Percentiles rank a stretch among this genome's conserved stretches.
Conservation (phyloP, 2,113 vertebrate genomes). For the Tyrannus savana region DNA sequence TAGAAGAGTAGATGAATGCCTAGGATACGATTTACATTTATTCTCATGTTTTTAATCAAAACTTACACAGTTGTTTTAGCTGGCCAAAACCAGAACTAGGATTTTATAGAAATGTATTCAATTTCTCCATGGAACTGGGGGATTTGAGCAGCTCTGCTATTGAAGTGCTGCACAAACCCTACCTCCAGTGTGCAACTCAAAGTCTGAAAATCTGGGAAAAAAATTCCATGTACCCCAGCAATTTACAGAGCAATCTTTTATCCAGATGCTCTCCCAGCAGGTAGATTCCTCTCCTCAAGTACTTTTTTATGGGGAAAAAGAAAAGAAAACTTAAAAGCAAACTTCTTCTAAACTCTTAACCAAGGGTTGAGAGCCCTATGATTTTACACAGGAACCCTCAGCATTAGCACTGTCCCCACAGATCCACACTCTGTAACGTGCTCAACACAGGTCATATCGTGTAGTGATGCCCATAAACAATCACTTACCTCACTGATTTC, state of each 20-base stretch:
- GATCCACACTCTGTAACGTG: fast-evolving
- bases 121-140: not conserved
- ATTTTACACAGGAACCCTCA: not conserved
- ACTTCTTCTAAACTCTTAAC: not conserved
- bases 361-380: not conserved
- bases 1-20: slow-evolving; percentile 28
- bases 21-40: slow-evolving; percentile 49
- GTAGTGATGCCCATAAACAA: not conserved
- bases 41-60: slow-evolving; percentile 61
- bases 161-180: not conserved
- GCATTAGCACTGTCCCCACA: not conserved
- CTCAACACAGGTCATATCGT: fast-evolving
- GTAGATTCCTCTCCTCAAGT: not conserved
- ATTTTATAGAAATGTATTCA: slow-evolving; percentile 24
- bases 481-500: not conserved
- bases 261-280: slow-evolving; percentile 14
- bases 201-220: not conserved
- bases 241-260: not conserved
- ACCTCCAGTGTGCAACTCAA: not conserved
- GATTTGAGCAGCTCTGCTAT: not conserved
- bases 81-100: slow-evolving; percentile 52
- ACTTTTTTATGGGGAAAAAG: not conserved
- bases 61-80: slow-evolving; percentile 42
- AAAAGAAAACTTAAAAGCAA: not conserved
- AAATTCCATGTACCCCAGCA: not conserved